Conservation (phyloP, 2,113 vertebrate genomes). For the Prolemur simus region DNA sequence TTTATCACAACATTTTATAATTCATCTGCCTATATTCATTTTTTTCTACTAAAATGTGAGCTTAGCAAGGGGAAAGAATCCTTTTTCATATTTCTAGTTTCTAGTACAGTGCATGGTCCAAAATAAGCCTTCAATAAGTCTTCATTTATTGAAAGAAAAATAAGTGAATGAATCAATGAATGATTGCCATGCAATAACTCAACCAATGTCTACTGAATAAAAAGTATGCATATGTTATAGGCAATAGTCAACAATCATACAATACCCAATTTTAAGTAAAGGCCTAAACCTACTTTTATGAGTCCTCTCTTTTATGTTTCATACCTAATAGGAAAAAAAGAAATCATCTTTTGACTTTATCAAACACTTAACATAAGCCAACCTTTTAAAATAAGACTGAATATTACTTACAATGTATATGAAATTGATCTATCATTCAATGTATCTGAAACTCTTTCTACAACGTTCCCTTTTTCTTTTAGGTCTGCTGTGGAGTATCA, state of each 20-base stretch:
- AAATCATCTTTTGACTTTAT: constrained; percentile 1
- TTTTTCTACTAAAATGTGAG: constrained; percentile 34
- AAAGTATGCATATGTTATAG: not conserved
- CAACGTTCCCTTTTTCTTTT: not conserved
- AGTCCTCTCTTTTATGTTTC: not conserved
- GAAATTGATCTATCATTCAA: not conserved
- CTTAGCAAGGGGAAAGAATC: not conserved
- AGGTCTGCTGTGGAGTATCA: not conserved
- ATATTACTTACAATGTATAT: not conserved
- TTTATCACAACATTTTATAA: not conserved
- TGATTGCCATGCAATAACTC: not conserved
- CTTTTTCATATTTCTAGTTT: not conserved
- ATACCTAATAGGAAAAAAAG: not conserved
- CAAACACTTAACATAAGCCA: constrained; percentile 19
- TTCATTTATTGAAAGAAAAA: not conserved
- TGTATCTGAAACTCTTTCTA: not conserved
- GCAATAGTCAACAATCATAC: not conserved
- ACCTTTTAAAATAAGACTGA: not conserved
- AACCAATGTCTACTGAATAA: not conserved
- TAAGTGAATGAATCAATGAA: constrained; percentile 4
- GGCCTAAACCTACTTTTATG: not conserved
- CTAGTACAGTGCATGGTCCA: not conserved
- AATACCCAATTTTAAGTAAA: constrained; percentile 33
- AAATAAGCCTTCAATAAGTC: not conserved
- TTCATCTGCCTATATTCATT: not conserved